Percentiles rank a stretch among this genome's conserved stretches.
These are phyloP conservation scores for Syngnathus scovelli DNA, from an alignment of 2,113 vertebrate genomes.

Conservation along the genomic window DNA sequence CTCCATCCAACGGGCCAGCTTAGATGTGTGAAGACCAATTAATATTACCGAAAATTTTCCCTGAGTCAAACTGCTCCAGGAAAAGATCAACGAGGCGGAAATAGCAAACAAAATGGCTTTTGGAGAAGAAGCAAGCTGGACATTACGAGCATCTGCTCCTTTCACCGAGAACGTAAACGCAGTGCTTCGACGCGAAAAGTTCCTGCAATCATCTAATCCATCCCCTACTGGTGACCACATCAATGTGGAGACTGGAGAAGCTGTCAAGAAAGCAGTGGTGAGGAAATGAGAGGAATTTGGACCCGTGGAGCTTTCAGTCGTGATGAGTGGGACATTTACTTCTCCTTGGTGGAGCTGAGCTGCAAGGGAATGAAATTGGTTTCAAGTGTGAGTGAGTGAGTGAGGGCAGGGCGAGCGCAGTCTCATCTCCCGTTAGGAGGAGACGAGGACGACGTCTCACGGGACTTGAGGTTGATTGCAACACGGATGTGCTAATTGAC, in stretches of 20 bases:
- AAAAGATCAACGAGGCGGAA: not conserved
- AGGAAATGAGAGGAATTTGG: constrained; percentile 22
- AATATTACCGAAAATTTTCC: not conserved
- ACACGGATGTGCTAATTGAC: constrained; percentile 57
- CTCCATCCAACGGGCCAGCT: not conserved
- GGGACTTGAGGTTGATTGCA: constrained; percentile 60
- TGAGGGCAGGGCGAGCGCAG: constrained; percentile 50
- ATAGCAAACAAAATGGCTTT: constrained; percentile 20
- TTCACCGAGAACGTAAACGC: not conserved
- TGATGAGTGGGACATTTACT: constrained; percentile 54
- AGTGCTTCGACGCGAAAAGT: not conserved
- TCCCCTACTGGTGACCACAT: not conserved
- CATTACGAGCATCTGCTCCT: not conserved
- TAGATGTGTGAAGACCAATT: constrained; percentile 12
- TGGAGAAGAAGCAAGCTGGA: constrained; percentile 5
- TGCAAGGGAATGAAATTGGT: constrained; percentile 59
- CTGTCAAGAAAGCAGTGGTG: constrained; percentile 11
- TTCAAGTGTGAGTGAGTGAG: constrained; percentile 70
- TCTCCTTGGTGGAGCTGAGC: constrained; percentile 50
- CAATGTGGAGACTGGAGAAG: not conserved
- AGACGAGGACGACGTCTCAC: constrained; percentile 37
- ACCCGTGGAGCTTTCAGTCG: constrained; percentile 31
- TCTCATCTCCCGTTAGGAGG: constrained; percentile 59
- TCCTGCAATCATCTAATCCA: not conserved
- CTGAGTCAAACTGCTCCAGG: constrained; percentile 3